Percentiles rank a stretch among this genome's conserved stretches.
Evolutionary conservation across 2,797 vertebrate species (phyloP).

Genomic region (Dryobates pubescens): DNA sequence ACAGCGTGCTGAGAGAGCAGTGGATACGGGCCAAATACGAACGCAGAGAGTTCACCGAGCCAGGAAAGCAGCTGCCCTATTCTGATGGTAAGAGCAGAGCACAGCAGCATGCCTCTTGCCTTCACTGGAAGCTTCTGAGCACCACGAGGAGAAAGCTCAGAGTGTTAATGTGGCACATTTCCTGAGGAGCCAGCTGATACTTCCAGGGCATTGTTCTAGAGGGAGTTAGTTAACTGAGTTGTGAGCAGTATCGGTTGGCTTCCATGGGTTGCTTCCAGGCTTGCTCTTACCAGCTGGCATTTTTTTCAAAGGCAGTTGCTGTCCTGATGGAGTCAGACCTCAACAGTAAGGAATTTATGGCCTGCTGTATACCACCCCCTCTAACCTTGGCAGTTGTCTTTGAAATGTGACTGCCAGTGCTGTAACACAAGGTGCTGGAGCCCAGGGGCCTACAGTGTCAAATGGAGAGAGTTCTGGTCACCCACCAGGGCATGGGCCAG

Average conservation of each 20-base stretch:
- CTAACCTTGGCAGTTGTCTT: neutral
- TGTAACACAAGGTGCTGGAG: neutral
- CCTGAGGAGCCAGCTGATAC: neutral
- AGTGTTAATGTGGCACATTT: neutral
- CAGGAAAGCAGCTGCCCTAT: conserved; percentile 71
- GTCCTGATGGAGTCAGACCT: neutral
- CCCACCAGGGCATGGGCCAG: neutral
- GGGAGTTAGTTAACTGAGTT: neutral
- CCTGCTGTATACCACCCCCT: neutral
- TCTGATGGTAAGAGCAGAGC: conserved; percentile 79
- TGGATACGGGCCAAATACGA: conserved; percentile 93
- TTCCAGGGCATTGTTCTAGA: neutral
- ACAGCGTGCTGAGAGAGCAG: conserved; percentile 88
- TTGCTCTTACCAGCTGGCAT: neutral
- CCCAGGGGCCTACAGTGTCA: neutral
- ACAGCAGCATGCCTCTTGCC: neutral
- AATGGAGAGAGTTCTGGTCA: neutral
- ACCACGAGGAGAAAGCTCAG: neutral
- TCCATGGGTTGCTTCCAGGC: neutral
- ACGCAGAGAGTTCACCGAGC: conserved; percentile 84
- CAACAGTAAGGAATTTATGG: neutral
- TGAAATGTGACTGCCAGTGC: neutral
- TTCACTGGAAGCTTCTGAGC: neutral
- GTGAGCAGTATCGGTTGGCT: neutral
- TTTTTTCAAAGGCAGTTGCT: neutral